Base-by-base conservation (phyloP, 2,888 invertebrate genomes). In the Hymenopus coronatus region DNA sequence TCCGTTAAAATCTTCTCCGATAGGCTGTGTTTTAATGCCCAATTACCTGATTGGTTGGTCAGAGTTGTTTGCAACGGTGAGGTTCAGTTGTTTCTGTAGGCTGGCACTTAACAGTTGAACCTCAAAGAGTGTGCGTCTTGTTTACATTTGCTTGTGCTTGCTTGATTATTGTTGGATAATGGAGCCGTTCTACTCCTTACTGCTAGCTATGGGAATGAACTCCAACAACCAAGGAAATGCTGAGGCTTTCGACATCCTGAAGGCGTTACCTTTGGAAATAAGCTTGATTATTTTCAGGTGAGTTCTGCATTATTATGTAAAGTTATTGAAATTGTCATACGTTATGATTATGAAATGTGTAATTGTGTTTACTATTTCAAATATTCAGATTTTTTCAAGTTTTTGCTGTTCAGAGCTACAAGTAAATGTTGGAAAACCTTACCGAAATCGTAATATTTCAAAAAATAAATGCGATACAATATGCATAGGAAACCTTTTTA, bases 281-380 rank as follows among this genome's bases (percentile, higher is more conserved):
- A 86, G 86, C 12, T 15, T 82, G 0, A 83, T 89, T 8, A 89
- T 89, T 28, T 86, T 89, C 25, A 89, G 89, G 89, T 89, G 85
- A 30, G 88, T 54, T 7, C 27, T 27, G 30, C 85, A 82, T 27
- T 70, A 1, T 1, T 70, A 20, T 70, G 2, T 40, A 40, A 25
- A 2, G 25, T 6, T 4, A 70, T 70, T 1, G 54, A 70, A 25
- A 20, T 15, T 20, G 8, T 70, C 20, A 46, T 12, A 70, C 2
- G 20, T 0, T 12, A 40, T 0, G 20, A n/a, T n/a, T n/a, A n/a
- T n/a, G n/a, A n/a, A n/a, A n/a, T n/a, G n/a, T n/a, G n/a, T n/a
- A n/a, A n/a, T n/a, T n/a, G n/a, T 70, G 20, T 20, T 8, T 20
- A 25, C 6, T 70, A 20, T 6, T 54, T 54, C 25, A 70, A 70